phyloP scores from a whole-genome alignment of 1,140 invertebrate genomes.

The Anthonomus grandis region DNA sequence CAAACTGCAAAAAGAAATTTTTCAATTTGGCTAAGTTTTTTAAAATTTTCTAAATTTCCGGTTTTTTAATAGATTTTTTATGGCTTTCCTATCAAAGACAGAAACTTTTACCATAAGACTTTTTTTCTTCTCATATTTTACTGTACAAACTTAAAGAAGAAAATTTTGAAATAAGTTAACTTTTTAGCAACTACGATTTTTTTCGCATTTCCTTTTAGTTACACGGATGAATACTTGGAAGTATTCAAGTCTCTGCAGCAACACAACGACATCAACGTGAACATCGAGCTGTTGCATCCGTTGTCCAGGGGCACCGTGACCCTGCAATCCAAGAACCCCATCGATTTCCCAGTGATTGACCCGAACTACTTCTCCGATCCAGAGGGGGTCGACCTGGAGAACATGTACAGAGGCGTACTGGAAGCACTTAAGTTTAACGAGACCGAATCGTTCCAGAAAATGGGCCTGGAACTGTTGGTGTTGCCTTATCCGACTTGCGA shows the following conservation, averaged over 20 bases:
- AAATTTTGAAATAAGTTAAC: not conserved
- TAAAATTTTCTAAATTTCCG: too few relatives aligned
- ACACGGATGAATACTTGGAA: slow-evolving; percentile 8
- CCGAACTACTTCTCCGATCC: slow-evolving; percentile 69
- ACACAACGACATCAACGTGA: slow-evolving; percentile 2
- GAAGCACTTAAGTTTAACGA: slow-evolving; percentile 56
- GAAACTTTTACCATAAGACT: too few relatives aligned
- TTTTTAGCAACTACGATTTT: not conserved
- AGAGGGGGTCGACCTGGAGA: slow-evolving; percentile 58
- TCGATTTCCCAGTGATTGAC: slow-evolving; percentile 70
- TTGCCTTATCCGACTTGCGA: slow-evolving; percentile 9
- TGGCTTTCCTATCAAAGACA: too few relatives aligned
- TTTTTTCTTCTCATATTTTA: too few relatives aligned
- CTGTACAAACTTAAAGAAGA: not conserved
- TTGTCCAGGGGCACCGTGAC: slow-evolving; percentile 68
- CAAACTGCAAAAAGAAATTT: too few relatives aligned
- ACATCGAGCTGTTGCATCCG: slow-evolving; percentile 58
- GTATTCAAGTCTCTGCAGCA: not conserved
- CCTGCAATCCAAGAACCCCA: slow-evolving; percentile 64
- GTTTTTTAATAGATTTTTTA: too few relatives aligned
- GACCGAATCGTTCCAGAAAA: slow-evolving; percentile 57
- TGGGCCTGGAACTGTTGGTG: slow-evolving; percentile 46
- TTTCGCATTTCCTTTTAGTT: too few relatives aligned
- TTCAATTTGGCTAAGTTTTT: too few relatives aligned
- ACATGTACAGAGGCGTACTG: slow-evolving; percentile 61